phyloP scores from a whole-genome alignment of 2,888 invertebrate species.

The Orchesellides sinensis region DNA sequence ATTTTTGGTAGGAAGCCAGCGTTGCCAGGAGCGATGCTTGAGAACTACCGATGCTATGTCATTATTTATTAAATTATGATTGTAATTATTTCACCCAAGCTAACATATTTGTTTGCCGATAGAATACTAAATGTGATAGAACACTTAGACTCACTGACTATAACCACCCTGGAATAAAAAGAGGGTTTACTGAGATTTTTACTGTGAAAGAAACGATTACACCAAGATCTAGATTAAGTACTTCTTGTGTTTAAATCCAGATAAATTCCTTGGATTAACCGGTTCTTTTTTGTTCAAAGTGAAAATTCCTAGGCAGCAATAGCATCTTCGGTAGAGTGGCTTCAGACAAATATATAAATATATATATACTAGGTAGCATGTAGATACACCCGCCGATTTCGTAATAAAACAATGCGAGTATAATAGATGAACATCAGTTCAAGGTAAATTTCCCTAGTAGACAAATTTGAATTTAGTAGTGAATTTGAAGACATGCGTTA shows the following conservation, averaged over 20 bases:
- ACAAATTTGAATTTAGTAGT: no score
- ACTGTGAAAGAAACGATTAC: slow-evolving; percentile 53
- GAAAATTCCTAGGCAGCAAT: slow-evolving; percentile 40
- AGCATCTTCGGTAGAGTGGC: slow-evolving; percentile 40
- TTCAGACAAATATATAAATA: background rate
- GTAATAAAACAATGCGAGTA: no score
- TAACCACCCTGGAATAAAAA: slow-evolving; percentile 45
- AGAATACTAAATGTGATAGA: background rate
- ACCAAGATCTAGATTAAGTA: slow-evolving; percentile 61
- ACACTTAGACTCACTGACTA: background rate
- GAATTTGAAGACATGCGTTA: no score
- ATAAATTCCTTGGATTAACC: slow-evolving; percentile 67
- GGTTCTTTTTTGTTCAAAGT: slow-evolving; percentile 52
- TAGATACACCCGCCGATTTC: no score
- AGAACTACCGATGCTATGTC: slow-evolving; percentile 50
- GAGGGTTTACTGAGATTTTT: slow-evolving; percentile 55
- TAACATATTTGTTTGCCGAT: background rate
- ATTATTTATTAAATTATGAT: slow-evolving; percentile 62
- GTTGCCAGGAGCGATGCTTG: slow-evolving; percentile 46
- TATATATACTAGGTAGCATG: background rate
- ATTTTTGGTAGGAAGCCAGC: slow-evolving; percentile 62
- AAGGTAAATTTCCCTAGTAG: no score
- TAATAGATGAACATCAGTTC: no score
- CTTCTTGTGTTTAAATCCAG: slow-evolving; percentile 55
- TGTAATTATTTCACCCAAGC: slow-evolving; percentile 55